Conservation (phyloP, 2,797 vertebrate genomes). For the Carcharodon carcharias region DNA sequence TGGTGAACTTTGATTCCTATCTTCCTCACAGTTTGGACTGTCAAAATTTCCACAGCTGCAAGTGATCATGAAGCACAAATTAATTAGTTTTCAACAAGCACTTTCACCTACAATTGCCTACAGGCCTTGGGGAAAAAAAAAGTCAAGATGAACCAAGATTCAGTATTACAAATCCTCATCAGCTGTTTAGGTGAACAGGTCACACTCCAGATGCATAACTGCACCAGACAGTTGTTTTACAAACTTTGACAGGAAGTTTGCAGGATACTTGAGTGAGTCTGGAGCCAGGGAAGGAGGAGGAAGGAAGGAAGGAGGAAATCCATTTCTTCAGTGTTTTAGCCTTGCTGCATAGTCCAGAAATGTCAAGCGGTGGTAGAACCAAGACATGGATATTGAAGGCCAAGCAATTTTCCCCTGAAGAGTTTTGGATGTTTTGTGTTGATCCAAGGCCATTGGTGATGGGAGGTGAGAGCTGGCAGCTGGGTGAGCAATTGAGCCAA, state of each 20-base stretch:
- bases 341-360: neutral
- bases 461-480: too few species aligned
- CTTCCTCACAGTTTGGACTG: constrained; percentile 49
- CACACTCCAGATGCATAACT: neutral
- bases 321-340: neutral
- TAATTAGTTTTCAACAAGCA: neutral
- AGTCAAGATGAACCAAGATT: too few species aligned
- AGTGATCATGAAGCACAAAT: neutral
- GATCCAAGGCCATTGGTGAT: too few species aligned
- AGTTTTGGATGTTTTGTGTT: neutral
- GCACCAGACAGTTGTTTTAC: neutral
- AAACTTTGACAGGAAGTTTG: neutral
- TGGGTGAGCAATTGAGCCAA: too few species aligned
- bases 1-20: constrained; percentile 39
- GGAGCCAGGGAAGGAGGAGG: too few species aligned
- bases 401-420: neutral
- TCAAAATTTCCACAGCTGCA: constrained; percentile 55
- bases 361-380: neutral
- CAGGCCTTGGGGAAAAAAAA: too few species aligned
- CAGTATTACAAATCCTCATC: too few species aligned
- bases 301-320: neutral
- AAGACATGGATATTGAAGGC: neutral
- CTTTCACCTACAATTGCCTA: neutral
- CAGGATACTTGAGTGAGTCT: neutral
- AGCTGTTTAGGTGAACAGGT: too few species aligned